Base-by-base conservation (phyloP, 2,113 vertebrate species). In the Zapus hudsonius region DNA sequence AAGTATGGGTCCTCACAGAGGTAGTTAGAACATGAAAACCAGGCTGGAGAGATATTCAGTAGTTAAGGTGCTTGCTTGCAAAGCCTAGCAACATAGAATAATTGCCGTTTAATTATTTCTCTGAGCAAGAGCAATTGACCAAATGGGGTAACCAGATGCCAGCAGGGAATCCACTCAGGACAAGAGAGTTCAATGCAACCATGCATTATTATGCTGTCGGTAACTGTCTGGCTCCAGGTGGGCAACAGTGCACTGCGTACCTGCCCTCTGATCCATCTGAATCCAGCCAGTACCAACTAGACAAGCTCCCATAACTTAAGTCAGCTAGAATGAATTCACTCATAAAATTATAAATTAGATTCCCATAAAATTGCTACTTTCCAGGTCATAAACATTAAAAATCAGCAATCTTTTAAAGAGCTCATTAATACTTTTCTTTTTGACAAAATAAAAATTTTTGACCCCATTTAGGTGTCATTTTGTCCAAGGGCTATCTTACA, bases 331-430 rank as follows among this genome's bases (percentile, higher is more conserved):
- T 5, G 6, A 90, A 75, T 84, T 89, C 13, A 12, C 66, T 75
- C n/a, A 63, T 83, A 90, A 79, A 70, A 81, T 8, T 57, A n/a
- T 31, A 88, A n/a, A 82, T 78, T 70, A 33, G 42, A 90, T 88
- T 57, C 33, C 38, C 8, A 94, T 75, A 86, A 93, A 85, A 72
- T 57, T 36, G 38, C 16, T 27, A 67, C 70, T 72, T 95, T 91
- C 11, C 1, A 84, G 25, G 20, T 91, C 79, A 89, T 74, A 91
- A 92, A 40, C 4, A 36, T 13, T 75, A 33, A 87, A 88, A 47
- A 61, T 40, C 44, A 84, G n/a, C n/a, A 83, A 40, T 25, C 52
- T 86, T 87, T 29, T 10, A n/a, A 81, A 69, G 33, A 84, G 4
- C 42, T 72, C 22, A 72, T 80, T 83, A 87, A 72, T 86, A 86